Base-by-base conservation (phyloP, 1,140 invertebrate species). In the Pectinophora gossypiella region DNA sequence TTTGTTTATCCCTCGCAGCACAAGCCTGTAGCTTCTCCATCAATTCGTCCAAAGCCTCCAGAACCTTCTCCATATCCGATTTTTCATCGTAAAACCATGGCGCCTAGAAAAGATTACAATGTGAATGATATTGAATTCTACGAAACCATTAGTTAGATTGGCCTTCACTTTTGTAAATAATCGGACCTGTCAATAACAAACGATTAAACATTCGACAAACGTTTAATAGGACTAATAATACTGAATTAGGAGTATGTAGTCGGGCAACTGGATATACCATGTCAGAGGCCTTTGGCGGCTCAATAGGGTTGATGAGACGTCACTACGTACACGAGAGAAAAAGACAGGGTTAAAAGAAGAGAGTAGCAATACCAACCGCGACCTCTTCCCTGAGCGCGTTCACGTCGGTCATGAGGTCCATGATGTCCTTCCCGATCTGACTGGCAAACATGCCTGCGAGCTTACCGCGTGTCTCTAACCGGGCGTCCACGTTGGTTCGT, bases 31-130 rank as follows among this genome's bases (percentile, higher is more conserved):
- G 86, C 48, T 90, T 89, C 3, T 90, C 87, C 23, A 89, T 77
- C 0, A 96, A 79, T 10, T 90, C 88, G 15, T 90, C 89, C 1
- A 97, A 79, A 3, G 91, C 89, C 1, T 85, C 84, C 22, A 90
- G 84, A 0, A 94, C 93, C 56, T 90, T 89, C 4, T 89, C 85
- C 13, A 90, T 88, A 40, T 95, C 91, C 1, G 94, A 93, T n/a
- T 91, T 88, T 10, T 90, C 88, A 67, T 95, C 92, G 49, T 94
- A 89, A n/a, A 95, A 82, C 90, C 93, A 92, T 1, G 90, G 88
- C 89, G 94, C 90, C 94, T 95, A 67, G 12, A 48, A 55, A 27
- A 22, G 36, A 3, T 27, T 12, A 5, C 23, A 27, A 12, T 27
- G 5, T 6, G 23, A 12, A 6, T 6, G 12, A 27, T 27, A 6